phyloP scores from a whole-genome alignment of 2,797 vertebrate species.

The Cossypha caffra region DNA sequence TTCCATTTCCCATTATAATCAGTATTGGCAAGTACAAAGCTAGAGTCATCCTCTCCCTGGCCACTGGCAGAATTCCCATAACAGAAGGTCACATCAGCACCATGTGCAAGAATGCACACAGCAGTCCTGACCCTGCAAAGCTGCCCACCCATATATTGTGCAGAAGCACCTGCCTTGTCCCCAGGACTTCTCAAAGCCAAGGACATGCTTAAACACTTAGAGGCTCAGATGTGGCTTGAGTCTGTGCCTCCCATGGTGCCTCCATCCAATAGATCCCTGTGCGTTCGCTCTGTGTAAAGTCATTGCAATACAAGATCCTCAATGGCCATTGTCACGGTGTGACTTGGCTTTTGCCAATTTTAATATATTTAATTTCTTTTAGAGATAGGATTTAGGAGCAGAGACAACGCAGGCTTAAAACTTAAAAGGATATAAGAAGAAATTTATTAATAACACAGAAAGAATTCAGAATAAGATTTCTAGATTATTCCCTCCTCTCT shows the following conservation, averaged over 20 bases:
- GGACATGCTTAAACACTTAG: rapidly evolving
- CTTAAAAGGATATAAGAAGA: too few relatives aligned
- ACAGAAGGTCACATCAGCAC: not conserved
- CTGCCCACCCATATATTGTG: rapidly evolving
- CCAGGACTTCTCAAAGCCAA: not conserved
- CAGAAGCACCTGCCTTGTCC: not conserved
- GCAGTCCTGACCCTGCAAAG: not conserved
- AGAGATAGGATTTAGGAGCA: too few relatives aligned
- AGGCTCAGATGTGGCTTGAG: not conserved
- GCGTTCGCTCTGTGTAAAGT: not conserved
- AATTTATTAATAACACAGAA: too few relatives aligned
- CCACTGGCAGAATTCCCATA: not conserved
- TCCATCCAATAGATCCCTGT: not conserved
- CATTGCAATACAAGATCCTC: not conserved
- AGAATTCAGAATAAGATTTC: too few relatives aligned
- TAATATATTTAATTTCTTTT: too few relatives aligned
- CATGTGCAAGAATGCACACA: rapidly evolving
- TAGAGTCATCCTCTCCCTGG: not conserved
- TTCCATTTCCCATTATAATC: not conserved
- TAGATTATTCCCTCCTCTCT: too few relatives aligned
- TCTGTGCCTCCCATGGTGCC: not conserved
- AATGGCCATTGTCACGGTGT: not conserved
- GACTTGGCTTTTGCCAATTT: too few relatives aligned
- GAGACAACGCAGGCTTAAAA: too few relatives aligned
- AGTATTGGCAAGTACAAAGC: not conserved